phyloP scores from a whole-genome alignment of 2,888 invertebrate genomes.

The Phlogophora meticulosa region DNA sequence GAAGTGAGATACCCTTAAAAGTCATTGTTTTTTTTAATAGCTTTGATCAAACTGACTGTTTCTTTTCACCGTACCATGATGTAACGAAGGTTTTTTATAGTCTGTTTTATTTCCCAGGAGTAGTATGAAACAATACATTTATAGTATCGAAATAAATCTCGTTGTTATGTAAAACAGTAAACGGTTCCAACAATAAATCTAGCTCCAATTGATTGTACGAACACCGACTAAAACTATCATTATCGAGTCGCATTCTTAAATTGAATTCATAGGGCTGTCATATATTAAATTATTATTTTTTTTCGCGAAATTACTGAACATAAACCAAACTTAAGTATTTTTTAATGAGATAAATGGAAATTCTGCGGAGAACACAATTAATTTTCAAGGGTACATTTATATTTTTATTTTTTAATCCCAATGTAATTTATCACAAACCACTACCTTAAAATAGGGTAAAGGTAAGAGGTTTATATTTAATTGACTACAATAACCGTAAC shows the following conservation, averaged over 20 bases:
- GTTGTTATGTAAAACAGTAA: constrained; percentile 54
- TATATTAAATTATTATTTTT: neutral
- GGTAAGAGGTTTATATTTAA: constrained; percentile 13
- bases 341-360: constrained; percentile 4
- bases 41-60: neutral
- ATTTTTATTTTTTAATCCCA: neutral
- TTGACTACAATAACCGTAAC: constrained; percentile 13
- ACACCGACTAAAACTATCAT: constrained; percentile 60
- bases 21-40: neutral
- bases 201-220: constrained; percentile 57
- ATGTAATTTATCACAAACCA: neutral
- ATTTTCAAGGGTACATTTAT: neutral
- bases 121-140: constrained; percentile 33
- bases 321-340: neutral
- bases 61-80: neutral
- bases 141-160: constrained; percentile 45
- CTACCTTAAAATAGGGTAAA: neutral
- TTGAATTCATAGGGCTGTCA: constrained; percentile 62
- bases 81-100: constrained; percentile 27
- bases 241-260: constrained; percentile 59
- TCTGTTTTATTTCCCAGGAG: constrained; percentile 27
- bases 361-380: neutral
- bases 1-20: neutral
- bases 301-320: neutral
- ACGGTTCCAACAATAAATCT: constrained; percentile 53